These are phyloP conservation scores for Phanerotoma sp. DNA, from an alignment of 2,888 invertebrate genomes.

Conservation along the genomic window DNA sequence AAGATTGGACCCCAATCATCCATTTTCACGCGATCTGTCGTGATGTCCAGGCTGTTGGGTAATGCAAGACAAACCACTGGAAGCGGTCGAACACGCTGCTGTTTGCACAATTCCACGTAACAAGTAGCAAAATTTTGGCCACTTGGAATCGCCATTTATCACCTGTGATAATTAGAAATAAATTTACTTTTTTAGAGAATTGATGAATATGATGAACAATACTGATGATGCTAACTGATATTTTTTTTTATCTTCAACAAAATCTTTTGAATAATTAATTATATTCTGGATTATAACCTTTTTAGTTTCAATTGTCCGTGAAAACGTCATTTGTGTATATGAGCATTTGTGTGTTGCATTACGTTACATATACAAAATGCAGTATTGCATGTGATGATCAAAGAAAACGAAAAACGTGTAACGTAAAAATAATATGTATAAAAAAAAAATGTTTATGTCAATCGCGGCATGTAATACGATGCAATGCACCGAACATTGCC, in stretches of 20 bases:
- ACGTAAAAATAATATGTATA: not conserved
- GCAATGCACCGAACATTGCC: not conserved
- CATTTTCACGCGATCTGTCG: slow-evolving; percentile 73
- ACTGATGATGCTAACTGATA: too few relatives aligned
- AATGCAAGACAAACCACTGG: slow-evolving; percentile 51
- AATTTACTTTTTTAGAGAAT: too few relatives aligned
- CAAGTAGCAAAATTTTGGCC: slow-evolving; percentile 48
- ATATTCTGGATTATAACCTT: not conserved
- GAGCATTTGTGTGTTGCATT: too few relatives aligned
- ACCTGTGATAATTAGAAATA: slow-evolving; percentile 4
- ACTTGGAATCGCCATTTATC: slow-evolving; percentile 38
- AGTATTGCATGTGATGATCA: not conserved
- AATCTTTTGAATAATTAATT: not conserved
- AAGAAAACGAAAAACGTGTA: not conserved
- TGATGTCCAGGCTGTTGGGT: slow-evolving; percentile 65
- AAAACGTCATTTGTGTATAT: too few relatives aligned
- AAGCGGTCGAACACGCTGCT: slow-evolving; percentile 46
- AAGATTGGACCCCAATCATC: slow-evolving; percentile 76
- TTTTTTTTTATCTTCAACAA: slow-evolving; percentile 12
- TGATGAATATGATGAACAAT: too few relatives aligned
- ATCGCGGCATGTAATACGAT: slow-evolving; percentile 13
- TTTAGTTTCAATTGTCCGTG: too few relatives aligned
- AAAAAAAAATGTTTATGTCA: not conserved
- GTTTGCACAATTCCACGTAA: slow-evolving; percentile 54
- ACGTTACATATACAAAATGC: too few relatives aligned